Conservation (phyloP, 2,888 invertebrate species). For the Meghimatium bilineatum region DNA sequence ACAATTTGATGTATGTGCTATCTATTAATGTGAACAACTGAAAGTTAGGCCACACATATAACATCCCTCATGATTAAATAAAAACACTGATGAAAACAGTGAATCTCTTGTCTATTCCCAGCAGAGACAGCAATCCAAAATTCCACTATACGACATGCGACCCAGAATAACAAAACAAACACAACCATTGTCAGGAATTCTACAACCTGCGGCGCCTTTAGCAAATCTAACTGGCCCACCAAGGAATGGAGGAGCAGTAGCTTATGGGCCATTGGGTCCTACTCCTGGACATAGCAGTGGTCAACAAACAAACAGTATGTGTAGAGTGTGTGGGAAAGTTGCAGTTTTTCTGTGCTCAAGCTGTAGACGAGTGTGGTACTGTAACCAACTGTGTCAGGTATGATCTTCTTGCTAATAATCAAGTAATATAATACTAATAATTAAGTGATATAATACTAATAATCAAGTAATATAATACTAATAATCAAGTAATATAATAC, state of each 20-base stretch:
- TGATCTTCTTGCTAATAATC: not conserved
- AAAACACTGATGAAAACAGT: too few species aligned
- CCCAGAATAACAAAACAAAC: slow-evolving; percentile 21
- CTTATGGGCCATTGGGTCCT: not conserved
- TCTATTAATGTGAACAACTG: too few species aligned
- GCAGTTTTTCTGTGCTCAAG: slow-evolving; percentile 67
- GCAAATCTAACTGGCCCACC: not conserved
- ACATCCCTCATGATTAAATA: too few species aligned
- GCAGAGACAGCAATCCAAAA: slow-evolving; percentile 29
- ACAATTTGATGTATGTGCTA: too few species aligned
- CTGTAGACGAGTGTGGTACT: slow-evolving; percentile 85
- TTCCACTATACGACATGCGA: slow-evolving; percentile 22
- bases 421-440: too few species aligned
- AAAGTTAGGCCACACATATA: too few species aligned
- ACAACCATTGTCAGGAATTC: not conserved
- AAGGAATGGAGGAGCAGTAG: not conserved
- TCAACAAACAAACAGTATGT: slow-evolving; percentile 57
- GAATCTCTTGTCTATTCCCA: not conserved
- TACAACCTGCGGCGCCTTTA: not conserved
- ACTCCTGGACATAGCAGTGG: slow-evolving; percentile 8
- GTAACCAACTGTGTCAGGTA: slow-evolving; percentile 94
- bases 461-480: too few species aligned
- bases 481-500: too few species aligned
- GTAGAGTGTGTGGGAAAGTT: slow-evolving; percentile 63
- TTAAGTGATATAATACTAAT: too few species aligned